Evolutionary conservation across 1,140 invertebrate species (phyloP), one percentile per base, ranked within the genome.

Genomic region (Triops longicaudatus): DNA sequence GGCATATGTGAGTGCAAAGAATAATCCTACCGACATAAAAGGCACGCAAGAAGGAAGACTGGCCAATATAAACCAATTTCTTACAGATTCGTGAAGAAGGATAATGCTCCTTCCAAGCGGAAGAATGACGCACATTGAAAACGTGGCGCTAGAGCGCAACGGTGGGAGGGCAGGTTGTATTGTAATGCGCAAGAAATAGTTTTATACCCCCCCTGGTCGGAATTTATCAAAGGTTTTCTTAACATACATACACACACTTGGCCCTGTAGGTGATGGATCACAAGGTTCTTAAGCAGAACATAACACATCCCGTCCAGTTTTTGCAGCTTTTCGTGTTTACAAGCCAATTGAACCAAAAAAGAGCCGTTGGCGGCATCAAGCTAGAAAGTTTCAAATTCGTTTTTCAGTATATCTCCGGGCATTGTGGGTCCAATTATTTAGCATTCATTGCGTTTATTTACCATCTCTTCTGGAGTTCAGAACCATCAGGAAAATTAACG

Each of bases 161-260:
- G 31, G 31, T 37, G 31, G 31, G 31, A 37, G 31, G 31, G 31
- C 31, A n/a, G 31, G 31, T 7, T 37, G 31, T 7, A 37, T 37
- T 37, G 31, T 37, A 37, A 37, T 37, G 31, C 31, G 31, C 31
- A 37, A 37, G 31, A 37, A 37, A 37, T 37, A 37, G 31, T 37
- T 37, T 37, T 37, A 63, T 17, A 63, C 14, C 22, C 14, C 17
- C 14, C 10, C 9, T 22, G 22, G 50, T 63, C 50, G 50, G 50
- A 63, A 63, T 63, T 63, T 63, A 63, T 22, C 14, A 63, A 63
- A 63, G 50, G 50, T 63, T 63, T 63, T 63, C 31, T 37, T 37
- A 37, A 37, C 31, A 37, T 63, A 63, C 50, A 17, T 63, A n/a
- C 14, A 63, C 50, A 22, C 50, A n/a, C 31, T 6, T 63, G 50